Evolutionary conservation across 2,888 invertebrate species (phyloP), one percentile per base, ranked within the genome.

Genomic region (Panzeria rudis): DNA sequence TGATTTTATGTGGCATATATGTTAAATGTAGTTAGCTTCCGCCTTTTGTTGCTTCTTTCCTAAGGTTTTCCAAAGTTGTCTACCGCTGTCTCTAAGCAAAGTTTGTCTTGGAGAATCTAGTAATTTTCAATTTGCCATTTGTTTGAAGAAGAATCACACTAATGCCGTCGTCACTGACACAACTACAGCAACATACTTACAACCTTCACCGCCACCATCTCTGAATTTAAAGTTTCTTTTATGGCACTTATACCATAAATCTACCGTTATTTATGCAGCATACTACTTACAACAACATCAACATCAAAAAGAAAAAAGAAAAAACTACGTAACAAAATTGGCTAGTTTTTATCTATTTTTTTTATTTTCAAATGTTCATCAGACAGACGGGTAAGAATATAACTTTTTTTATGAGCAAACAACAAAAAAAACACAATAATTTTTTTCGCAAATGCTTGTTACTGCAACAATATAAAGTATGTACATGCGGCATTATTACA

Each of bases 41-140:
- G 85, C 82, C 78, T 82, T 76, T 62, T 75, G 59, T 66, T 38
- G 38, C 32, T 73, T 80, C 29, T 47, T 41, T 73, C 29, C 35
- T 35, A 38, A 75, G 20, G 41, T 32, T 32, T 35, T 23, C 35
- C 44, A 47, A 56, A 35, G 23, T 47, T 44, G 25, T 35, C 44
- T 44, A 23, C 23, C 56, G 32, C n/a, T 71, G 13, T 41, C 52
- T 80, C 23, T 23, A 47, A 61, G 38, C 35, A 13, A 32, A 62
- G 23, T 68, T 76, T 47, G 32, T 54, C 29, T 81, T 44, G 35
- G 64, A 69, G 54, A 79, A 77, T 59, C 62, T 62, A 47, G 71
- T 76, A 64, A 76, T 71, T 76, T 85, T 81, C 81, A 85, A 85
- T 85, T 84, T 85, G 61, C 84, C 84, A 81, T 73, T 81, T 81